These are phyloP conservation scores for Trialeurodes vaporariorum DNA, from an alignment of 1,140 invertebrate species.

Conservation along the genomic window DNA sequence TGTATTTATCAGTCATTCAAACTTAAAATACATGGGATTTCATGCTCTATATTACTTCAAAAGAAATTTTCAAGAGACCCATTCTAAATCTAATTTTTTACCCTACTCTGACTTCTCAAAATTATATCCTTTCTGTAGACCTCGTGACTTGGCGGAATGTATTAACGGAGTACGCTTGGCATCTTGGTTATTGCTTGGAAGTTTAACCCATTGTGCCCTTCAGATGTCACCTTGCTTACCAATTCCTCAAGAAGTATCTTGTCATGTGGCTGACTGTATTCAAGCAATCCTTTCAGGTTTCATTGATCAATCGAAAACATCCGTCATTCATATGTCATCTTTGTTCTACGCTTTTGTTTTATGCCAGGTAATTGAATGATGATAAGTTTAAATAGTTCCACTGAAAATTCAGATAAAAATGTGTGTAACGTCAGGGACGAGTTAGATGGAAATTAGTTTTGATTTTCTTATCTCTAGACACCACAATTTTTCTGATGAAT, in stretches of 20 bases:
- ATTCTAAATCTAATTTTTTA: no score
- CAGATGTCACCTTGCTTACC: slow-evolving; percentile 53
- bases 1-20: no score
- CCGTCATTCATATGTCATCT: slow-evolving; percentile 84
- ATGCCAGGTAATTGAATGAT: slow-evolving; percentile 59
- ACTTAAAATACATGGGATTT: no score
- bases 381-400: no score
- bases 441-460: no score
- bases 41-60: no score
- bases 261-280: slow-evolving; percentile 92
- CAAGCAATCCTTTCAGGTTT: slow-evolving; percentile 92
- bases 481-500: no score
- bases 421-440: not conserved
- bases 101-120: no score
- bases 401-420: no score
- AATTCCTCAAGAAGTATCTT: slow-evolving; percentile 88
- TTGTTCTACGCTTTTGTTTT: slow-evolving; percentile 70
- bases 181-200: slow-evolving; percentile 91
- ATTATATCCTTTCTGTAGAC: slow-evolving; percentile 49
- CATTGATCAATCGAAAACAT: slow-evolving; percentile 86
- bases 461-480: no score
- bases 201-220: slow-evolving; percentile 75
- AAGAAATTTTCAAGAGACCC: no score
- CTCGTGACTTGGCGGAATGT: slow-evolving; percentile 90
- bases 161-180: slow-evolving; percentile 86